These are phyloP conservation scores for Standfussiana lucernea DNA, from an alignment of 2,888 invertebrate species.

Conservation along the genomic window DNA sequence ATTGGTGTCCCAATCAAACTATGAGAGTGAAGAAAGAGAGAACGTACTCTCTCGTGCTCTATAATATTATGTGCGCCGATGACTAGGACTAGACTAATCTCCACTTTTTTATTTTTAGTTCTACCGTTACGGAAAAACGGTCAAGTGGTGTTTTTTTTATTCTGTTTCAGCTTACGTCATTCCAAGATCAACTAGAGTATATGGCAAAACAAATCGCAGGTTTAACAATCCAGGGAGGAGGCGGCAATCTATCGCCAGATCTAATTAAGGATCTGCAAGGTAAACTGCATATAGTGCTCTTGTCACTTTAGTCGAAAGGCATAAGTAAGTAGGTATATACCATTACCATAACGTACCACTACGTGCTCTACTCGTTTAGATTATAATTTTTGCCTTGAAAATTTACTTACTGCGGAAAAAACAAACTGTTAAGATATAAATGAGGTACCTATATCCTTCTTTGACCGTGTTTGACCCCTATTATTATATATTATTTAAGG, in stretches of 20 bases:
- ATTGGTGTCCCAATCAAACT: not conserved
- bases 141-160: not conserved
- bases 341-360: not conserved
- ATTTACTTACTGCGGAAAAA: too few relatives aligned
- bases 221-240: slow-evolving; percentile 55
- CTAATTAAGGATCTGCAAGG: slow-evolving; percentile 84
- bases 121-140: not conserved
- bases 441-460: too few relatives aligned
- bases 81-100: too few relatives aligned
- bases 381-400: too few relatives aligned
- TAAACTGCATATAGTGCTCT: not conserved
- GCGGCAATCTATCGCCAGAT: slow-evolving; percentile 79
- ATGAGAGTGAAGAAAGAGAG: not conserved
- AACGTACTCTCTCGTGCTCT: not conserved
- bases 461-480: too few relatives aligned
- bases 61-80: not conserved
- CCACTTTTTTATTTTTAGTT: too few relatives aligned
- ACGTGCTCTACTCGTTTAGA: too few relatives aligned
- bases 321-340: not conserved
- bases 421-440: too few relatives aligned
- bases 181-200: slow-evolving; percentile 88
- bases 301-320: not conserved
- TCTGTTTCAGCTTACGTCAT: slow-evolving; percentile 82
- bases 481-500: not conserved
- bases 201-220: slow-evolving; percentile 81